These are phyloP conservation scores for Kuschelorhynchus macadamiae DNA, from an alignment of 2,888 invertebrate species.

Conservation along the genomic window DNA sequence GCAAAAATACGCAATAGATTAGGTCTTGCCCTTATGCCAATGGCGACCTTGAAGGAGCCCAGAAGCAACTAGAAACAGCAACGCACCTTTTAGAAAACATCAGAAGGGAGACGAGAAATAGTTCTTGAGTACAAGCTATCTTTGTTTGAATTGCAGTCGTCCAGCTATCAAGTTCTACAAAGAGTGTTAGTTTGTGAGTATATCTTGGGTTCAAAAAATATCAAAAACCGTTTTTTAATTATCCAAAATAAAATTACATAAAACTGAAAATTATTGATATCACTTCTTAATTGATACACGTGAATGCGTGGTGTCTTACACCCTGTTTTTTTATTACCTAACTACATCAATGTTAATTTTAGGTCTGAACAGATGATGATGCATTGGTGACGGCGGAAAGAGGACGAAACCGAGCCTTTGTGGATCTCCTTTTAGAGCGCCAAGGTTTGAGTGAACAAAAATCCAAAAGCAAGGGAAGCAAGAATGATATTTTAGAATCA, in stretches of 20 bases:
- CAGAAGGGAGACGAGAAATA: conserved; percentile 74
- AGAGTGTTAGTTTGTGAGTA: conserved; percentile 81
- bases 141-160: conserved; percentile 85
- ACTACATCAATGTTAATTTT: no score
- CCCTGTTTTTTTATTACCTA: no score
- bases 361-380: conserved; percentile 86
- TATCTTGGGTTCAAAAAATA: no score
- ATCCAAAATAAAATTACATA: no score
- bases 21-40: conserved; percentile 93
- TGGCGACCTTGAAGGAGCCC: conserved; percentile 89
- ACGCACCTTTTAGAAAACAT: conserved; percentile 85
- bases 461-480: conserved; percentile 56
- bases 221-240: no score
- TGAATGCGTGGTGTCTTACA: no score
- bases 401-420: conserved; percentile 82
- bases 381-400: conserved; percentile 94
- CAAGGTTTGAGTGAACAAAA: conserved; percentile 67
- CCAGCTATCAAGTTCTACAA: conserved; percentile 91
- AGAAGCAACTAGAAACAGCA: conserved; percentile 90
- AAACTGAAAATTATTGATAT: no score
- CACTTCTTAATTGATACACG: no score
- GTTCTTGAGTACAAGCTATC: conserved; percentile 70
- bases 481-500: conserved; percentile 68
- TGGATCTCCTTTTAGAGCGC: conserved; percentile 75
- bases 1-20: conserved; percentile 88